Percentiles rank a stretch among this genome's conserved stretches.
Evolutionary conservation across 1,140 invertebrate species (phyloP).

Genomic region (Drosophila hydei): DNA sequence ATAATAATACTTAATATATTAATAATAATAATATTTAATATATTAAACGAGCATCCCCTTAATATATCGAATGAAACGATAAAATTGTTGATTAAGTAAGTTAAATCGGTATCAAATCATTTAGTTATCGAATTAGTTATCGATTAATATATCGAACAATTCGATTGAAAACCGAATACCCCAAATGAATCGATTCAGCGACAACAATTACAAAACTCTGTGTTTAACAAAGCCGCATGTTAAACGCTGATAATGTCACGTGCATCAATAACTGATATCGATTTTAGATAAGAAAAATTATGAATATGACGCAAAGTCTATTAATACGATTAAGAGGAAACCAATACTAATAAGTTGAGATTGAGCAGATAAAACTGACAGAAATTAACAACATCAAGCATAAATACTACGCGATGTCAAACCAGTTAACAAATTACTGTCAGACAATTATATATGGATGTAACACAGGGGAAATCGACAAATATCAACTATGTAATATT

Average conservation of each 20-base stretch:
- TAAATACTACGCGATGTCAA: slow-evolving; percentile 2
- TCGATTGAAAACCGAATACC: background rate
- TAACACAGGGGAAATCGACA: background rate
- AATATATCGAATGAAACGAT: too few species aligned
- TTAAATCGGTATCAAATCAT: too few species aligned
- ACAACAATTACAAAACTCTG: background rate
- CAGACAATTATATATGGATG: background rate
- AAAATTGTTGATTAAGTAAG: too few species aligned
- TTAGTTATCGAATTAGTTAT: too few species aligned
- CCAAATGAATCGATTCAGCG: background rate
- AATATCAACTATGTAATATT: background rate
- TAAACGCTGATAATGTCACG: slow-evolving; percentile 27
- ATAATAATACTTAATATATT: too few species aligned
- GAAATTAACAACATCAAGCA: slow-evolving; percentile 18
- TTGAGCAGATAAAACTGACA: slow-evolving; percentile 24
- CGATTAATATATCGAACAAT: too few species aligned
- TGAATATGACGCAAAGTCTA: slow-evolving; percentile 22
- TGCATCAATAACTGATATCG: slow-evolving; percentile 23
- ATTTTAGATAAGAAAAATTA: slow-evolving; percentile 24
- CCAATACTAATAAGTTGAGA: slow-evolving; percentile 7
- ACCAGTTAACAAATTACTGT: slow-evolving; percentile 23
- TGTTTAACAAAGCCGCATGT: background rate
- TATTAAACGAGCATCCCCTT: too few species aligned
- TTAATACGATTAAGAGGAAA: background rate
- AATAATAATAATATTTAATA: too few species aligned